These are phyloP conservation scores for Rhineura floridana DNA, from an alignment of 2,113 vertebrate species.

Conservation along the genomic window DNA sequence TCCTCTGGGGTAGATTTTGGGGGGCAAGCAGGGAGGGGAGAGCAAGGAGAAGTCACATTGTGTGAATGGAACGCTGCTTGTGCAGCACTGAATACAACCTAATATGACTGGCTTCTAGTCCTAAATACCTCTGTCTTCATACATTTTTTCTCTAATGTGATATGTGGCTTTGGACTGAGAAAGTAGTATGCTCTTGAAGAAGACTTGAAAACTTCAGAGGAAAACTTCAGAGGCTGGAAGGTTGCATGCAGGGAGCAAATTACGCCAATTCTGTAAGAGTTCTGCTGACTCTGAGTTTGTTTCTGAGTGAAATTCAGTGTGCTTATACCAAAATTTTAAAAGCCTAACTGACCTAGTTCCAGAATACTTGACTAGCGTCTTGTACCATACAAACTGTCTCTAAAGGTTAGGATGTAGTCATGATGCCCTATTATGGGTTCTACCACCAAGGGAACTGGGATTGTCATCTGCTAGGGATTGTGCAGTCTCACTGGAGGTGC, in stretches of 20 bases:
- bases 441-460: not conserved
- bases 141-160: not conserved
- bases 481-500: not conserved
- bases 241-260: not conserved
- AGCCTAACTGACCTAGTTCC: not conserved
- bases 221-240: not conserved
- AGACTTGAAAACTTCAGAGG: not conserved
- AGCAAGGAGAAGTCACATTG: too few relatives aligned
- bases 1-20: too few relatives aligned
- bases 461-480: not conserved
- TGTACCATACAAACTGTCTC: not conserved
- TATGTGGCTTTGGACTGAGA: not conserved
- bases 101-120: not conserved
- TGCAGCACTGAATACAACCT: too few relatives aligned
- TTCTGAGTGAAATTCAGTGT: not conserved
- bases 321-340: not conserved
- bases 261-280: not conserved
- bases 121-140: not conserved
- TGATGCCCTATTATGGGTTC: not conserved
- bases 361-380: not conserved
- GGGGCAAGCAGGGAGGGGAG: too few relatives aligned
- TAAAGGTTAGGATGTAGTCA: not conserved
- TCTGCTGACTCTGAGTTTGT: not conserved
- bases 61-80: too few relatives aligned
- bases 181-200: not conserved